phyloP scores from a whole-genome alignment of 2,113 vertebrate species.

The Herpetotheres cachinnans region DNA sequence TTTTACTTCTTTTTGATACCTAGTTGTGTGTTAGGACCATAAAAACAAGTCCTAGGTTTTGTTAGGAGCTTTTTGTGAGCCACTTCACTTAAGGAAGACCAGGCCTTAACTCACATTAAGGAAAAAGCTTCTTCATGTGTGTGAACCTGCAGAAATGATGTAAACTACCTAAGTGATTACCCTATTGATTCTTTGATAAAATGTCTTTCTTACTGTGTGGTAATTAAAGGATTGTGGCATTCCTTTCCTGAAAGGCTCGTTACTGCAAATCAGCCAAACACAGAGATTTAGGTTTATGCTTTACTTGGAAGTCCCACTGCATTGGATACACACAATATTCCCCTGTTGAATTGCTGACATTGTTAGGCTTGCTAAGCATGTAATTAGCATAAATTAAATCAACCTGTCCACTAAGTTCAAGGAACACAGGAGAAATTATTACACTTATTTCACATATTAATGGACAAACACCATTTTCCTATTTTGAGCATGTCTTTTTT shows the following conservation, averaged over 20 bases:
- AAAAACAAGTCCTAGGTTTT: neutral
- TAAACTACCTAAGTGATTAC: neutral
- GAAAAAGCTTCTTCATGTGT: neutral
- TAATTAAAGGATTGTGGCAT: slow-evolving; percentile 19
- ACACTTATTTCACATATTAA: neutral
- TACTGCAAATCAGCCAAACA: neutral
- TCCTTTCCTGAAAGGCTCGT: neutral
- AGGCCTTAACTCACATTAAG: neutral
- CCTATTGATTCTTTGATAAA: neutral
- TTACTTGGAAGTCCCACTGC: neutral
- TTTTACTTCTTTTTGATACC: neutral
- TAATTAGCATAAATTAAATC: neutral
- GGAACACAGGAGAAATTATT: neutral
- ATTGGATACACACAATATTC: neutral
- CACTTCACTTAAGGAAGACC: neutral
- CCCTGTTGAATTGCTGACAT: neutral
- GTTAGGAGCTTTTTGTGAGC: neutral
- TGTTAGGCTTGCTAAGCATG: neutral
- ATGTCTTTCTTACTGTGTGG: neutral
- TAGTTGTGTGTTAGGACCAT: neutral
- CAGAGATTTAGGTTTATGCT: neutral
- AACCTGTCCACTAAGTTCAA: neutral
- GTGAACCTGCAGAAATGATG: neutral
- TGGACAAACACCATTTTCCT: neutral
- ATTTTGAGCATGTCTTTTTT: neutral